Conservation (phyloP, 2,797 vertebrate genomes). For the Gallinago solitaria region DNA sequence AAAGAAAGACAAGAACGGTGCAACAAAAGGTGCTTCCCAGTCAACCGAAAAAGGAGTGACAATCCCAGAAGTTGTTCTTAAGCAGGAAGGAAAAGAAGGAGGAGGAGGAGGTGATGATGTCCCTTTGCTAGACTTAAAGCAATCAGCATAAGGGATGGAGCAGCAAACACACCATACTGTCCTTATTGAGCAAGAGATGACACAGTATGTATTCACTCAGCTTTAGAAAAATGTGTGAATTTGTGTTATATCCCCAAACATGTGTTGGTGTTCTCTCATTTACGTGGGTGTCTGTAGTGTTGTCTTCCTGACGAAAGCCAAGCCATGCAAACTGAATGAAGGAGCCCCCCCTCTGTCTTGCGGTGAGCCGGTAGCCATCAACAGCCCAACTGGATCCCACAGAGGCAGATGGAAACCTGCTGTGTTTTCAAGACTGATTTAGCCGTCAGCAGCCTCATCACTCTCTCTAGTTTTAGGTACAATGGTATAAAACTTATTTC, state of each 20-base stretch:
- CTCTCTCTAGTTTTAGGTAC: not conserved
- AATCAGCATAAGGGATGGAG: slow-evolving; percentile 78
- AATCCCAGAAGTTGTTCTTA: slow-evolving; percentile 72
- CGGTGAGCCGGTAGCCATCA: not conserved
- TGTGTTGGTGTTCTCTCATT: not conserved
- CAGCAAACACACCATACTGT: not conserved
- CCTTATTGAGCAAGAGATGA: not conserved
- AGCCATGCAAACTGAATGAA: not conserved
- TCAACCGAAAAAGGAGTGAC: slow-evolving; percentile 59
- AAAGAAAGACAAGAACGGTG: slow-evolving; percentile 82
- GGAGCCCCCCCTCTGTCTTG: not conserved
- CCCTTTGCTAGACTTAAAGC: slow-evolving; percentile 91
- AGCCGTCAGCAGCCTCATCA: not conserved
- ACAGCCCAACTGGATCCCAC: not conserved
- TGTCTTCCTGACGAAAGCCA: not conserved
- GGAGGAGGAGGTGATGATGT: slow-evolving; percentile 81
- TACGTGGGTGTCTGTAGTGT: not conserved
- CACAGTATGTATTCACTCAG: not conserved
- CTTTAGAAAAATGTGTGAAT: slow-evolving; percentile 25
- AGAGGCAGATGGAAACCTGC: not conserved
- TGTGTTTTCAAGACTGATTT: not conserved
- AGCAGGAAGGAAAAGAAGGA: slow-evolving; percentile 77
- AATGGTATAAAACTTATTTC: not conserved
- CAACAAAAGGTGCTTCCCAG: slow-evolving; percentile 61
- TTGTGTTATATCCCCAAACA: not conserved